Base-by-base conservation (phyloP, 2,888 invertebrate species). In the Ophion ventricosus region DNA sequence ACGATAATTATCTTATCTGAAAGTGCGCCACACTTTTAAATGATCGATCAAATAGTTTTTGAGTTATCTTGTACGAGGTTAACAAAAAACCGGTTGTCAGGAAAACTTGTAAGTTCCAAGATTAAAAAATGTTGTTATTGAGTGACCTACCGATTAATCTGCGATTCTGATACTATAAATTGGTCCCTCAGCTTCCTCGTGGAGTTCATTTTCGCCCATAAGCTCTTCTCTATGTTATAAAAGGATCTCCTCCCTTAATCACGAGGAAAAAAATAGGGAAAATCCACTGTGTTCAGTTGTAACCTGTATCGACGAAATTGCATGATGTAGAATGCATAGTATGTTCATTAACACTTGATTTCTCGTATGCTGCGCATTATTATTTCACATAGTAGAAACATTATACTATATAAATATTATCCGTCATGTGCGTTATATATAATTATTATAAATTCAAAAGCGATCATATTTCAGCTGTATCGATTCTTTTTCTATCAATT, bases 281-380 rank as follows among this genome's bases (percentile, higher is more conserved):
- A 26, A 35, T 61, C 14, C 23, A 54, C 20, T 25, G 20, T 49
- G 57, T 49, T 74, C 80, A 54, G n/a, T 73, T 63, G 25, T 23
- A 59, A 57, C 20, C 67, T 49, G 59, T 70, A 61, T 66, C 40
- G 59, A 57, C 69, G n/a, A 66, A 74, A 14, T 43, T 79, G 84
- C 84, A 84, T 79, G 81, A 25, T 29, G 75, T 82, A 81, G 74
- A 81, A 59, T 56, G 75, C 80, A 74, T 54, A 57, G n/a, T 64
- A 67, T 25, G 43, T 40, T 76, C 56, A 40, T 66, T 17, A 26
- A 59, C 56, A 70, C 23, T 61, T n/a, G 26, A 25, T 61, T 20
- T 49, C 26, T 17, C n/a, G 23, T 14, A 74, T 26, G 49, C 49
- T 49, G 49, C 49, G 49, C 49, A 49, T 14, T 4, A 43, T 11